A percentile compares a stretch with the other conserved stretches of the same genome.
Evolutionary conservation across 2,888 invertebrate species (phyloP).

Genomic region (Drosophila borealis): DNA sequence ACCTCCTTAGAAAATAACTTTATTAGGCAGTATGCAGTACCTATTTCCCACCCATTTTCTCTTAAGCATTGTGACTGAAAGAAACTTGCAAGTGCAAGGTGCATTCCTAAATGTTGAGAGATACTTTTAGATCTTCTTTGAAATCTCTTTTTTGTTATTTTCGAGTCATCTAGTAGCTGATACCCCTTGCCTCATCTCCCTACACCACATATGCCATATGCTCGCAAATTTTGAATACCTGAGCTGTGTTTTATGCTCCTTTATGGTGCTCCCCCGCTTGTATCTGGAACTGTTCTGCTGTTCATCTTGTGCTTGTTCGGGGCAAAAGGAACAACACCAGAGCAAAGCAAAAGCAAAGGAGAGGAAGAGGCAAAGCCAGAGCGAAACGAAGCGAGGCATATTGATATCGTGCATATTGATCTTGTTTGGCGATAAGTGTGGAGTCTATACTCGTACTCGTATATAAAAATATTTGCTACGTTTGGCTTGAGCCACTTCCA

Average conservation of each 20-base stretch:
- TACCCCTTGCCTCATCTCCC: neutral
- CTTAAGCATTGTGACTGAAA: too few species aligned
- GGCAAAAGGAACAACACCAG: constrained; percentile 51
- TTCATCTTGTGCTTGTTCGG: constrained; percentile 42
- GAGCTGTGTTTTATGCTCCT: constrained; percentile 15
- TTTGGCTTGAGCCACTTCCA: constrained; percentile 83
- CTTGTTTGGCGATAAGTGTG: constrained; percentile 84
- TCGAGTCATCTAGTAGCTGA: neutral
- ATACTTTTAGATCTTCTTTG: neutral
- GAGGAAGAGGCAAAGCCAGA: constrained; percentile 7
- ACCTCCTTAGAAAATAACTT: too few species aligned
- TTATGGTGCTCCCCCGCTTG: constrained; percentile 29
- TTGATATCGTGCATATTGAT: constrained; percentile 85
- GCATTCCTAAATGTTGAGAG: too few species aligned
- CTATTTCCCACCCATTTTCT: too few species aligned
- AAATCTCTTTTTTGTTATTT: too few species aligned
- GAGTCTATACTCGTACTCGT: constrained; percentile 52
- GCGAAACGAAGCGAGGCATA: constrained; percentile 54
- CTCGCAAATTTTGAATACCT: constrained; percentile 33
- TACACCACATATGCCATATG: constrained; percentile 20
- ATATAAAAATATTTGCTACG: constrained; percentile 73
- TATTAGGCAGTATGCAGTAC: too few species aligned
- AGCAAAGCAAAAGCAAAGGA: constrained; percentile 10
- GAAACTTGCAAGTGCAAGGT: too few species aligned
- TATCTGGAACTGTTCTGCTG: constrained; percentile 19